phyloP scores from a whole-genome alignment of 64 coral and sea anemone genomes.

The Pachyseris speciosa region DNA sequence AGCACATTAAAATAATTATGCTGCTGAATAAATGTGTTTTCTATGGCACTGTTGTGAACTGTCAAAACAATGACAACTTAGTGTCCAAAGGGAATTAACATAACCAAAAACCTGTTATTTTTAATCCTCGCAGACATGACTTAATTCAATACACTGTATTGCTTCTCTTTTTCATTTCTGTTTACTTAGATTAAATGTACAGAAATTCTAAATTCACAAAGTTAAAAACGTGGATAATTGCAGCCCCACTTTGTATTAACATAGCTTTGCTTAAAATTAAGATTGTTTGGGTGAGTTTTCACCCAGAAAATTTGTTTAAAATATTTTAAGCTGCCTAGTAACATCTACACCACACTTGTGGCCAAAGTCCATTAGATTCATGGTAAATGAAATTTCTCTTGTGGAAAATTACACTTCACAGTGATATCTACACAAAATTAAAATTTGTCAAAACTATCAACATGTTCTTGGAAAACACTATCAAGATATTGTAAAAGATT shows the following conservation, averaged over 20 bases:
- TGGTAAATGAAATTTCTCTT: too few species aligned
- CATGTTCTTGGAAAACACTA: background rate
- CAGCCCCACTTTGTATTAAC: background rate
- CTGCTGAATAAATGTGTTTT: too few species aligned
- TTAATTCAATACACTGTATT: background rate
- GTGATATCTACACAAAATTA: background rate
- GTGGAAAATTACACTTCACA: background rate
- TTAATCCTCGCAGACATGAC: background rate
- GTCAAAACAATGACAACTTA: too few species aligned
- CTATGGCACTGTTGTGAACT: too few species aligned
- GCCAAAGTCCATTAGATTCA: background rate
- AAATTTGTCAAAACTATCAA: background rate
- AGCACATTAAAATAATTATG: too few species aligned
- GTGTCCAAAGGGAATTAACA: too few species aligned
- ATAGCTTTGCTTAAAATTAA: background rate
- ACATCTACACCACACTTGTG: background rate
- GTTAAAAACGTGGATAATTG: background rate
- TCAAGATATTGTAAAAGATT: too few species aligned
- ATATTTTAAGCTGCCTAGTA: background rate
- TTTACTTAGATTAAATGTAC: slow-evolving; percentile 3
- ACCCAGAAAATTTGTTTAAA: background rate
- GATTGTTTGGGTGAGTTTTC: background rate
- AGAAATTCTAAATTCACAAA: background rate
- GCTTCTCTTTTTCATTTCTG: background rate
- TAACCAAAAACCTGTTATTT: too few species aligned